Conservation (phyloP, 1,140 invertebrate species). For the Neotoxoptera formosana region DNA sequence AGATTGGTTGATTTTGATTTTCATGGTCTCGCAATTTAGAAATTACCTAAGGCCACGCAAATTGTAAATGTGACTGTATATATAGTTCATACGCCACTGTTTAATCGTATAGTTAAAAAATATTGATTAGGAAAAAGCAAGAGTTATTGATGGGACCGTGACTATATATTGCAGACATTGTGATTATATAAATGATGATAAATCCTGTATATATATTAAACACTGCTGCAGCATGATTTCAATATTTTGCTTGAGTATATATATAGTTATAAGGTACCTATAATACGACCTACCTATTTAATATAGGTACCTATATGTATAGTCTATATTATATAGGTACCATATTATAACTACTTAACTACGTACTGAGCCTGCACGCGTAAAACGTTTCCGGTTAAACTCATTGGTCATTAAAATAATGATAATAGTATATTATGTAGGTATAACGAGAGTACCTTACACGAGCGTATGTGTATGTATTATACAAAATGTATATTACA, state of each 20-base stretch:
- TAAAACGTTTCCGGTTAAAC: constrained; percentile 21
- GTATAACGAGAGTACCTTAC: neutral
- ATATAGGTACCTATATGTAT: neutral
- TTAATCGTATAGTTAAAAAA: neutral
- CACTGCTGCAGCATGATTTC: neutral
- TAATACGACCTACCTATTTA: neutral
- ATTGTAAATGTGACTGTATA: neutral
- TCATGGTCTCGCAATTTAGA: neutral
- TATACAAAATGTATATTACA: neutral
- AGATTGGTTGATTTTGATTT: neutral
- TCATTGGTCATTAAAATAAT: neutral
- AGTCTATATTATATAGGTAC: too few relatives aligned
- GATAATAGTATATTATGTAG: neutral
- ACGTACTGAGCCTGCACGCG: neutral
- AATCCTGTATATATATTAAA: neutral
- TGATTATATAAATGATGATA: neutral
- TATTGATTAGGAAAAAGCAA: neutral
- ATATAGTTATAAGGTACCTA: neutral
- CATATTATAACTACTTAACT: neutral
- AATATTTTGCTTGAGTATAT: neutral
- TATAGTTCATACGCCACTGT: neutral
- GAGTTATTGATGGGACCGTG: neutral
- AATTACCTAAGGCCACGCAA: neutral
- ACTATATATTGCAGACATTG: neutral
- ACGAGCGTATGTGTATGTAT: neutral